Base-by-base conservation (phyloP, 2,797 vertebrate species). In the Setipinna tenuifilis region DNA sequence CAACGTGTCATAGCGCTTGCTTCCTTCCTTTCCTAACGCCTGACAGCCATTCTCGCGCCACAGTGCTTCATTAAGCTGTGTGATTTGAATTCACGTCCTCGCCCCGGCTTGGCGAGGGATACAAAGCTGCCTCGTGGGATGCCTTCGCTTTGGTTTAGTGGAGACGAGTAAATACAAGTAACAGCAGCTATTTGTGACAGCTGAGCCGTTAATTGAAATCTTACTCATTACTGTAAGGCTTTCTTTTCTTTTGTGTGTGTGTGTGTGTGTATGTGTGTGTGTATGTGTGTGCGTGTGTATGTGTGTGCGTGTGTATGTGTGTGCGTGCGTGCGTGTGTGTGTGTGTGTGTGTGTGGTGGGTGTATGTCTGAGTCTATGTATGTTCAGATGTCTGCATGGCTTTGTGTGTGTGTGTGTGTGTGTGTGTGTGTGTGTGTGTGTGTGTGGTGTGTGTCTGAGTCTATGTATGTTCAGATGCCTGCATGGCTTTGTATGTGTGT, bases 171-270 rank as follows among this genome's bases (percentile, higher is more conserved):
- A 78, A 44, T 44, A 78, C 17, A 78, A 44, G 35, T 41, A 17
- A 44, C 11, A 59, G 58, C 3, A 59, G 58, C 58, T 59, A 21
- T 59, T n/a, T 59, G 17, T 59, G 58, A 59, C 6, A 12, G 19
- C 6, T 78, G 71, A 78, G 71, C 17, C 44, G 35, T 9, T 21
- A 78, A 44, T 21, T 78, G 71, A 78, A 78, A 78, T 71, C 65
- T 35, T 19, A 78, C 19, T 44, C 16, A 17, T 41, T 3, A 35
- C 35, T 31, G 31, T 75, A 28, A 41, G 11, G 28, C 62, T 28
- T 41, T 41, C 50, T 54, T 3, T 54, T 54, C 9, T 54, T 54
- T 14, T 54, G 2, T 54, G 2, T 54, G 0, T 3, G 50, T 54
- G 50, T 54, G 14, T 10, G 50, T 54, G 50, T 54, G 3, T 54